Base-by-base conservation (phyloP, 1,140 invertebrate genomes). In the Sweltsa coloradensis region DNA sequence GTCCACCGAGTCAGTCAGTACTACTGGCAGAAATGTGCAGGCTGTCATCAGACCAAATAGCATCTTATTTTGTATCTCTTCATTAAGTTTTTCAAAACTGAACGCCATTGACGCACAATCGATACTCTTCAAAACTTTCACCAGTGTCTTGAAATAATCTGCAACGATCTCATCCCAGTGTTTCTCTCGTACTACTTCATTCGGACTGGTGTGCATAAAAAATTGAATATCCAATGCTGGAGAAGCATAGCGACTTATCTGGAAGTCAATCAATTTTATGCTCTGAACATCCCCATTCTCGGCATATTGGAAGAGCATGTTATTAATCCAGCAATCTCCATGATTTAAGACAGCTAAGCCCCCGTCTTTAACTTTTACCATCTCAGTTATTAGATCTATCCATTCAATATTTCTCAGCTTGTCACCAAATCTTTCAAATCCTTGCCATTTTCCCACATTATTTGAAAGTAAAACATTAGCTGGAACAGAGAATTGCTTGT, bases 181-280 rank as follows among this genome's bases (percentile, higher is more conserved):
- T 4, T 1, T 26, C 0, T 66, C 61, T 1, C 67, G 49, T 31
- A n/a, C 14, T 31, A 9, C 40, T 24, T 41, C 40, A 18, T 11
- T 16, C 7, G 31, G 27, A 34, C 44, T 45, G 19, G 63, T 64
- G 53, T 69, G 71, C 3, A 78, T 54, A 49, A 75, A 68, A 49
- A 74, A 75, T 21, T 65, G 37, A 2, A 79, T 50, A 54, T 79
- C 76, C 0, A 64, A 49, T 0, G 64, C 56, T 1, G 72, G 65
- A 23, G 71, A 71, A 11, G 64, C 57, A n/a, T 60, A 60, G 31
- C 69, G 66, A 19, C 61, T 52, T 5, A 72, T 60, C 61, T 76
- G 73, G 53, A 69, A 73, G 48, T 75, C 73, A 25, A 75, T 31
- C 3, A 70, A 60, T 11, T 62, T 1, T 5, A 45, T 11, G 29